Conservation (phyloP, 2,797 vertebrate genomes). For the Chrysocyon brachyurus region DNA sequence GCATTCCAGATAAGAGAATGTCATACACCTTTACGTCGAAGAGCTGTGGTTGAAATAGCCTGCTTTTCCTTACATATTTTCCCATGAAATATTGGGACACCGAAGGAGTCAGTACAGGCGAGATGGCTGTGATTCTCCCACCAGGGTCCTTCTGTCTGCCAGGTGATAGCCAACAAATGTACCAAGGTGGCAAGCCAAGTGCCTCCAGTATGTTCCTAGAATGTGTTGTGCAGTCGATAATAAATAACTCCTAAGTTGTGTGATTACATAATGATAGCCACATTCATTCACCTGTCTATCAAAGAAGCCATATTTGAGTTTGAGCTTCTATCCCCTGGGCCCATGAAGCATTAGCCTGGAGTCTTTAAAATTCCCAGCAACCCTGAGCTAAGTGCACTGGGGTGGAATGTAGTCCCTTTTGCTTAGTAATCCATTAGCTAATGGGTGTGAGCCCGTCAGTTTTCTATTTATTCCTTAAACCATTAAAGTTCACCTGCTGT, state of each 20-base stretch:
- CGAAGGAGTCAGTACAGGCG: background rate
- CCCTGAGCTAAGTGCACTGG: conserved; percentile 88
- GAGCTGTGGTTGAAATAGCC: background rate
- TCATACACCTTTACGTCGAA: background rate
- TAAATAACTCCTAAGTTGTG: conserved; percentile 86
- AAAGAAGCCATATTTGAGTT: conserved; percentile 86
- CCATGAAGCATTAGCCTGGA: conserved; percentile 78
- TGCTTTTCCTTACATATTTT: background rate
- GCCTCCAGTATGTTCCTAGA: conserved; percentile 67
- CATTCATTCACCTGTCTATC: conserved; percentile 90
- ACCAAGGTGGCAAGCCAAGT: conserved; percentile 72
- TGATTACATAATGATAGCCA: conserved; percentile 90
- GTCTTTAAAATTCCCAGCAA: conserved; percentile 88
- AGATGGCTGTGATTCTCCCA: background rate
- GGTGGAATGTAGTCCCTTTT: conserved; percentile 89
- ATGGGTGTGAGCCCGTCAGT: conserved; percentile 93
- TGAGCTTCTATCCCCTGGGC: conserved; percentile 88
- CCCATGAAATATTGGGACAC: background rate
- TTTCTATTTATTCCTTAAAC: conserved; percentile 90
- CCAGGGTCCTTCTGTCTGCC: conserved; percentile 56
- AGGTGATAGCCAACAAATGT: background rate
- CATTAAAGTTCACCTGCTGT: conserved; percentile 90
- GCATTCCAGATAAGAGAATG: background rate
- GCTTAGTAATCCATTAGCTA: conserved; percentile 96
- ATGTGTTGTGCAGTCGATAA: conserved; percentile 80